Evolutionary conservation across 92 coral and sea anemone genomes (phyloP).

Genomic region (Ricordea florida): DNA sequence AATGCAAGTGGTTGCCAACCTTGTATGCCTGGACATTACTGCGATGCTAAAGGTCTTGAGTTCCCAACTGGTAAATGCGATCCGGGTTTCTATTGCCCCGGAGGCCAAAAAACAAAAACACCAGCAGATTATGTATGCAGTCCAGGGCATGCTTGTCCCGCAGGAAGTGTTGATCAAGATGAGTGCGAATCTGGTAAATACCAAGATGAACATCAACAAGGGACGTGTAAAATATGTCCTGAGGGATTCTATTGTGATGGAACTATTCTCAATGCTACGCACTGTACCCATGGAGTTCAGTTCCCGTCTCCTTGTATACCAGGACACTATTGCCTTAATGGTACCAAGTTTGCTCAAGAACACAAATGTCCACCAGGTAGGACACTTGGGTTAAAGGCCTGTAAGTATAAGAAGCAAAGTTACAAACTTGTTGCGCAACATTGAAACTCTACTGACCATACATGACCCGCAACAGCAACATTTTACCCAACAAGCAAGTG

Average conservation of each 20-base stretch:
- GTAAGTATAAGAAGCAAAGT: background rate
- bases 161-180: conserved; percentile 74
- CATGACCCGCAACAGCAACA: background rate
- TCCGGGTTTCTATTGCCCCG: conserved; percentile 92
- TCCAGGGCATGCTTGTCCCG: conserved; percentile 91
- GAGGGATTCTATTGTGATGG: conserved; percentile 96
- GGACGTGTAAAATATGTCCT: conserved; percentile 85
- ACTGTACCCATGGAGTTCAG: conserved; percentile 94
- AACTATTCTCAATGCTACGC: conserved; percentile 78
- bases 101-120: conserved; percentile 78
- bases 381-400: background rate
- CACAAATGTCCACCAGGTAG: conserved; percentile 91
- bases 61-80: conserved; percentile 82
- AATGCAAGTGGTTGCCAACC: conserved; percentile 77
- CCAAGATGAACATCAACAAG: conserved; percentile 86
- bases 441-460: background rate
- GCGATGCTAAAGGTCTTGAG: conserved; percentile 85
- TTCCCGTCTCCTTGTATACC: conserved; percentile 86
- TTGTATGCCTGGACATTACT: conserved; percentile 82
- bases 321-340: conserved; percentile 92
- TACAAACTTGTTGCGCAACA: background rate
- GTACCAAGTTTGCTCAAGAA: conserved; percentile 87
- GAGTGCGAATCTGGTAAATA: conserved; percentile 83
- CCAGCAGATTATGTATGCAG: conserved; percentile 82
- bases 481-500: too few relatives aligned